Percentiles rank a stretch among this genome's conserved stretches.
These are phyloP conservation scores for Rutilus rutilus DNA, from an alignment of 2,113 vertebrate genomes.

Conservation along the genomic window DNA sequence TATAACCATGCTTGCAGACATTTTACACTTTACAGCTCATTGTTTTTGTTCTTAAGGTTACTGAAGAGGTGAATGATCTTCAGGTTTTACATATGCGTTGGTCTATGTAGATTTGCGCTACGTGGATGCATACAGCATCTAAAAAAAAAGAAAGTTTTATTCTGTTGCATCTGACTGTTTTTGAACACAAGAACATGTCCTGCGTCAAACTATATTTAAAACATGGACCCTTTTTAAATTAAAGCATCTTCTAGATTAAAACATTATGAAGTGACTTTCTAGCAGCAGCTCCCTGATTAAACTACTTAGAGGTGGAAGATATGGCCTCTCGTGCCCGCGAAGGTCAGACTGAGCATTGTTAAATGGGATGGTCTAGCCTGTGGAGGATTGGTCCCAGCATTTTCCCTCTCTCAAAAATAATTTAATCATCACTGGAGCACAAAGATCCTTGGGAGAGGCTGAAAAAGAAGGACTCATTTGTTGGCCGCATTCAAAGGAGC, in stretches of 20 bases:
- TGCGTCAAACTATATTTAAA: neutral
- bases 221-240: neutral
- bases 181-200: constrained; percentile 3
- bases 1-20: neutral
- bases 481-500: too few relatives aligned
- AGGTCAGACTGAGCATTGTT: too few relatives aligned
- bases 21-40: neutral
- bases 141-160: neutral
- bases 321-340: too few relatives aligned
- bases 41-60: neutral
- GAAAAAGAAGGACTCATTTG: too few relatives aligned
- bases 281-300: neutral
- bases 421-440: too few relatives aligned
- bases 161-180: neutral
- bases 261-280: neutral
- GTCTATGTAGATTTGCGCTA: neutral
- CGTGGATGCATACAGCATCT: neutral
- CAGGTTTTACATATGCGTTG: neutral
- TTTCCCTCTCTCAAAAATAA: too few relatives aligned
- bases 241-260: neutral
- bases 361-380: too few relatives aligned
- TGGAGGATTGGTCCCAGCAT: too few relatives aligned
- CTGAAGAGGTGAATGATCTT: neutral
- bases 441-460: too few relatives aligned
- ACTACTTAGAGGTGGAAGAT: too few relatives aligned